Conservation (phyloP, 2,888 invertebrate species). For the Drosophila quasianomalipes region DNA sequence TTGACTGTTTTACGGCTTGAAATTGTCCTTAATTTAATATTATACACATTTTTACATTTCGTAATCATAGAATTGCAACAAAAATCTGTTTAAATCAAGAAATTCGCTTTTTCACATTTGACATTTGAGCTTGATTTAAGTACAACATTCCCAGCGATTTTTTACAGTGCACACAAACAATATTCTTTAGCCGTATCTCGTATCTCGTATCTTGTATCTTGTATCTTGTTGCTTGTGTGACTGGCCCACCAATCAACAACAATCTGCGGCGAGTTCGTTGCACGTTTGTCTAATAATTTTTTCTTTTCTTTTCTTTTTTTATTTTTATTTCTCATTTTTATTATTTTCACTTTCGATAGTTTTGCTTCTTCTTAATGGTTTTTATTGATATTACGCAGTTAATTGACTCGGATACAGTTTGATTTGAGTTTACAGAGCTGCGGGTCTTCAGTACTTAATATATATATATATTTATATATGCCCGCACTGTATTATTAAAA, state of each 20-base stretch:
- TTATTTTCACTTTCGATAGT: constrained; percentile 63
- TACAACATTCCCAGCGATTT: not conserved
- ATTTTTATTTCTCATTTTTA: not conserved
- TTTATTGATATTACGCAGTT: constrained; percentile 62
- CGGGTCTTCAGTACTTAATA: not conserved
- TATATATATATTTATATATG: not conserved
- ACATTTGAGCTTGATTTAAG: not conserved
- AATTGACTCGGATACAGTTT: constrained; percentile 67
- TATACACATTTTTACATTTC: not conserved
- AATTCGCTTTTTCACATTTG: not conserved
- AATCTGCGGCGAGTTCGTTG: constrained; percentile 69
- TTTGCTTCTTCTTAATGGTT: constrained; percentile 2
- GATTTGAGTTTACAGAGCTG: constrained; percentile 38
- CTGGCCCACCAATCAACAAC: constrained; percentile 55
- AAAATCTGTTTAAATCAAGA: not conserved
- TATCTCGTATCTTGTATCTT: constrained; percentile 40
- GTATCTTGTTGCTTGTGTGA: constrained; percentile 44
- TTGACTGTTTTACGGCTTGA: not conserved
- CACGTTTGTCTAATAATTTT: constrained; percentile 39
- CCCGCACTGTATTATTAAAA: constrained; percentile 16
- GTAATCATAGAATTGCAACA: not conserved
- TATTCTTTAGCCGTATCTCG: constrained; percentile 22
- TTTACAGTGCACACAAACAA: not conserved
- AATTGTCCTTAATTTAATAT: not conserved
- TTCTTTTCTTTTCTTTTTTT: constrained; percentile 16